Percentiles rank a stretch among this genome's conserved stretches.
Conservation (phyloP, 2,113 vertebrate genomes). For the Dermatemys mawii region DNA sequence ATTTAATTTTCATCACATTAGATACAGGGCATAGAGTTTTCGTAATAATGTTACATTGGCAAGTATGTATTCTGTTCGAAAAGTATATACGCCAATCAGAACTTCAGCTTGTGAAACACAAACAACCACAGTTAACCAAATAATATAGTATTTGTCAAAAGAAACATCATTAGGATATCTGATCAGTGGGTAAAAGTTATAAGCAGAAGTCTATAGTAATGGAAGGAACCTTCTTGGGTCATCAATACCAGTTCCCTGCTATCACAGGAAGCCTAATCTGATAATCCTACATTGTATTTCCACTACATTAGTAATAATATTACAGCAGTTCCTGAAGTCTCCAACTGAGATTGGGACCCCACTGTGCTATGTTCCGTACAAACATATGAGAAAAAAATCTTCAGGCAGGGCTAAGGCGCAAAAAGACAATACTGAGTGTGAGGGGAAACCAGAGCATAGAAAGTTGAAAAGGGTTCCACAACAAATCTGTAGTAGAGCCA, state of each 20-base stretch:
- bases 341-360: background rate
- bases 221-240: background rate
- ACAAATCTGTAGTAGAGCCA: background rate
- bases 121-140: background rate
- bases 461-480: background rate
- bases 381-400: background rate
- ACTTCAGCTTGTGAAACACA: background rate
- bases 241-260: background rate
- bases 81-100: constrained; percentile 12
- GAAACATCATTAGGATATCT: background rate
- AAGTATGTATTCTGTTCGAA: background rate
- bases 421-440: background rate
- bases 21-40: background rate
- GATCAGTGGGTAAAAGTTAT: background rate
- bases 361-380: background rate
- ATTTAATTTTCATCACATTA: background rate
- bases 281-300: background rate
- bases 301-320: background rate
- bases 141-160: background rate
- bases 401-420: background rate
- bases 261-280: background rate
- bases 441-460: background rate
- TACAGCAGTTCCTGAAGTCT: background rate
- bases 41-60: background rate
- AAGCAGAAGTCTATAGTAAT: background rate